Evolutionary conservation across 1,140 invertebrate species (phyloP).

Genomic region (Ruditapes philippinarum): DNA sequence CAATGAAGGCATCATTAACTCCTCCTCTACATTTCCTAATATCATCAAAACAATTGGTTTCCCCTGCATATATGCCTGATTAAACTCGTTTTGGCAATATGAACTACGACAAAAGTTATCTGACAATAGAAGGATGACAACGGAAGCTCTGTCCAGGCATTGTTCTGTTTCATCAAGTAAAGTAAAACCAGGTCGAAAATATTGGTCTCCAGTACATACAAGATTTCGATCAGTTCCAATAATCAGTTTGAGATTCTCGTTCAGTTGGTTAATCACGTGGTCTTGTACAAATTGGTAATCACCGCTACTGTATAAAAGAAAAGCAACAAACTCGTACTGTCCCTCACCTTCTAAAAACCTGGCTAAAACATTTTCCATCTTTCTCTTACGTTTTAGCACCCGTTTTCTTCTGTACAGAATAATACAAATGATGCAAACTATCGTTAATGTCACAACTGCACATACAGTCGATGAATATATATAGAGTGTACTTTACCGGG

Average conservation of each 20-base stretch:
- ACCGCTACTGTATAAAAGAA: neutral
- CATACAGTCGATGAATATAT: neutral
- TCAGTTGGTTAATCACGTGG: neutral
- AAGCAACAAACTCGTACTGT: neutral
- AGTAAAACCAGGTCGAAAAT: neutral
- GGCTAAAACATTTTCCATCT: neutral
- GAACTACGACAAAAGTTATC: neutral
- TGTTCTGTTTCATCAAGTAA: neutral
- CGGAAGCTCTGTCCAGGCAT: neutral
- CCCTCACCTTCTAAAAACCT: neutral
- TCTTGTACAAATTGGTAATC: neutral
- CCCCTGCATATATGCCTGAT: neutral
- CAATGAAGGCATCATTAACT: neutral
- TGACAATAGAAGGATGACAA: neutral
- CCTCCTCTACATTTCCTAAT: neutral
- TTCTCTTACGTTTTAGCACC: neutral
- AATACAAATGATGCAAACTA: neutral
- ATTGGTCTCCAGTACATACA: neutral
- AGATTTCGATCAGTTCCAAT: neutral
- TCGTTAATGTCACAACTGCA: neutral
- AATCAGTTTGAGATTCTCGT: neutral
- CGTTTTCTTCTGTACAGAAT: neutral
- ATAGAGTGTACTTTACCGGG: too few relatives aligned
- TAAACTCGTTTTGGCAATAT: neutral
- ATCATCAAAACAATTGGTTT: conserved; percentile 32